phyloP scores from a whole-genome alignment of 1,140 invertebrate genomes.

The Diorhabda sublineata region DNA sequence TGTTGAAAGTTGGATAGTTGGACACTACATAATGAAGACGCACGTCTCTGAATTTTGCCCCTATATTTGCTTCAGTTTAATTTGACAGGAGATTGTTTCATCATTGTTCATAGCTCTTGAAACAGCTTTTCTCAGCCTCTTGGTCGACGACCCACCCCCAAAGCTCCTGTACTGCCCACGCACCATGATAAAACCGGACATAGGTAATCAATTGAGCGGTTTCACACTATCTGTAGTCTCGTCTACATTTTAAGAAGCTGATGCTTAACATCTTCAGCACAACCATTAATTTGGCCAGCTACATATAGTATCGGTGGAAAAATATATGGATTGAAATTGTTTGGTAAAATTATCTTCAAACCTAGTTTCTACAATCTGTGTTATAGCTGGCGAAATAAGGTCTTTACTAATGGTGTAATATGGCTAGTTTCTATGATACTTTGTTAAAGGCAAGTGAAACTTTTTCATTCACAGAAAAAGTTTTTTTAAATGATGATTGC shows the following conservation, averaged over 20 bases:
- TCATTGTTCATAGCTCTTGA: no score
- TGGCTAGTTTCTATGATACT: conserved; percentile 24
- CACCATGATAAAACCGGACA: background rate
- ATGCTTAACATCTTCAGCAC: conserved; percentile 1
- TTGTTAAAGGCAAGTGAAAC: conserved; percentile 15
- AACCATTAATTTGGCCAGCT: conserved; percentile 15
- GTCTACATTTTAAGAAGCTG: conserved; percentile 4
- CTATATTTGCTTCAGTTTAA: no score
- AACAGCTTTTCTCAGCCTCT: no score
- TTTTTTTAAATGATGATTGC: conserved; percentile 22
- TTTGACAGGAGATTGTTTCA: no score
- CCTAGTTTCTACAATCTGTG: conserved; percentile 25
- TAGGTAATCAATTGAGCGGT: conserved; percentile 7
- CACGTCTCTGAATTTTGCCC: no score
- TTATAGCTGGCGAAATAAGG: conserved; percentile 27
- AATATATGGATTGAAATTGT: conserved; percentile 13
- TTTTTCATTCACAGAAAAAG: conserved; percentile 4
- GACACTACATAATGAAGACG: no score
- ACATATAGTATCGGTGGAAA: conserved; percentile 19
- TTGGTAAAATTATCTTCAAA: conserved; percentile 19
- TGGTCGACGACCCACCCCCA: no score
- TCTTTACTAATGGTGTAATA: conserved; percentile 30
- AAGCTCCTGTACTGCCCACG: no score
- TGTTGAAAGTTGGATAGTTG: no score
- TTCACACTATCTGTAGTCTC: conserved; percentile 5